phyloP scores from a whole-genome alignment of 1,140 invertebrate genomes.

The Pemphigus obesinymphae region DNA sequence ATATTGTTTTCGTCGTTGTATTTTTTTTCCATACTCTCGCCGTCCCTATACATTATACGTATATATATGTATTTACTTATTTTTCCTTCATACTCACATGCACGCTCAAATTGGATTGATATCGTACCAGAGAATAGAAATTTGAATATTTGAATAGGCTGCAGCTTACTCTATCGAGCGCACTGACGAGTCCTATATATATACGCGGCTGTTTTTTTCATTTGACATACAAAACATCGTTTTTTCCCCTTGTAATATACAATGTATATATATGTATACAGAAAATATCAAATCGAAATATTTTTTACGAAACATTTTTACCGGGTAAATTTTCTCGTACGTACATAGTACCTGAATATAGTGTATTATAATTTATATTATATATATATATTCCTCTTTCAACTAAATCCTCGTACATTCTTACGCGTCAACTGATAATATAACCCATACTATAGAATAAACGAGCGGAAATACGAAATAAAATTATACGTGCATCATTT shows the following conservation, averaged over 20 bases:
- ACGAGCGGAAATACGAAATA: neutral
- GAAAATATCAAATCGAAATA: no score
- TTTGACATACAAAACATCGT: neutral
- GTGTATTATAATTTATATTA: no score
- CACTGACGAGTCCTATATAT: neutral
- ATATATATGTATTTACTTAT: no score
- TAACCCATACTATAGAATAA: neutral
- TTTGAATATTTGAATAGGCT: conserved; percentile 28
- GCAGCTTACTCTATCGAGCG: neutral
- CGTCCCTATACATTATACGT: neutral
- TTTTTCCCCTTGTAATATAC: no score
- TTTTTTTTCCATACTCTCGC: neutral
- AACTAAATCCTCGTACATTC: neutral
- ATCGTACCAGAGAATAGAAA: neutral
- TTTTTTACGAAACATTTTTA: neutral
- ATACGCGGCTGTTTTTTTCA: neutral
- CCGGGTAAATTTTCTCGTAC: neutral
- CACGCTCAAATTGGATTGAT: neutral
- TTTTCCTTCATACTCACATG: neutral
- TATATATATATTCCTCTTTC: neutral
- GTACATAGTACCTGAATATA: no score
- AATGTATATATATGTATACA: no score
- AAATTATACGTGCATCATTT: neutral
- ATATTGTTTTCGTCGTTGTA: conserved; percentile 13
- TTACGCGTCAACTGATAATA: neutral